Evolutionary conservation across 1,140 invertebrate species (phyloP), one percentile per base, ranked within the genome.

Genomic region (Drosophila burlai): DNA sequence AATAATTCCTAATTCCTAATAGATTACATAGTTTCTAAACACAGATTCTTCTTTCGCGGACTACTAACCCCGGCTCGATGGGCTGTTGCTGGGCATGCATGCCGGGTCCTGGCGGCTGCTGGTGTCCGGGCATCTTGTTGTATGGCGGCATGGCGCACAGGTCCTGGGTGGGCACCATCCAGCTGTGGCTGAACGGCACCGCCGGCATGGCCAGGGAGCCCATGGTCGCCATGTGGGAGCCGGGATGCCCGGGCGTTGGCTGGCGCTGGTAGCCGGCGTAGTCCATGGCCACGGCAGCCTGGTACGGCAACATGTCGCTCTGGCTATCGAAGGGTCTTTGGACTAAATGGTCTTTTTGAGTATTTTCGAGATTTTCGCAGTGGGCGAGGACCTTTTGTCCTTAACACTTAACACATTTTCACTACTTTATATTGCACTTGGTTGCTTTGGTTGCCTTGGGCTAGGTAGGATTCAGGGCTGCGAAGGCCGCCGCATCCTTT

Each of bases 11-110:
- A 1, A 38, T 38, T 38, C 1, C 11, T 13, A 11, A 11, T 4
- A 34, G 34, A 36, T 36, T 36, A 36, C 11, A 36, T 36, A 36
- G 34, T 11, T 36, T 36, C 34, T 11, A 36, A 36, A 36, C 34
- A n/a, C 7, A 9, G n/a, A 34, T 18, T 6, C n/a, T 15, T 1
- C 5, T 13, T 52, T 36, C 6, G 29, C n/a, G 2, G n/a, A 34
- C 50, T 95, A 96, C 97, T 96, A 97, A 96, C 97, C 97, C 97
- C 95, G 96, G 96, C 95, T 97, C 96, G 94, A 97, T 96, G 94
- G 97, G 96, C 95, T 96, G 96, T 95, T 96, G 96, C 52, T 89
- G 83, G 57, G 50, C 59, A 93, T 94, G 94, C 93, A 95, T 94
- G 83, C 94, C 80, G 40, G 92, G 91, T 60, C 66, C 81, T 16